Evolutionary conservation across 2,797 vertebrate genomes (phyloP), one percentile per base, ranked within the genome.

Genomic region (Cynopterus sphinx): DNA sequence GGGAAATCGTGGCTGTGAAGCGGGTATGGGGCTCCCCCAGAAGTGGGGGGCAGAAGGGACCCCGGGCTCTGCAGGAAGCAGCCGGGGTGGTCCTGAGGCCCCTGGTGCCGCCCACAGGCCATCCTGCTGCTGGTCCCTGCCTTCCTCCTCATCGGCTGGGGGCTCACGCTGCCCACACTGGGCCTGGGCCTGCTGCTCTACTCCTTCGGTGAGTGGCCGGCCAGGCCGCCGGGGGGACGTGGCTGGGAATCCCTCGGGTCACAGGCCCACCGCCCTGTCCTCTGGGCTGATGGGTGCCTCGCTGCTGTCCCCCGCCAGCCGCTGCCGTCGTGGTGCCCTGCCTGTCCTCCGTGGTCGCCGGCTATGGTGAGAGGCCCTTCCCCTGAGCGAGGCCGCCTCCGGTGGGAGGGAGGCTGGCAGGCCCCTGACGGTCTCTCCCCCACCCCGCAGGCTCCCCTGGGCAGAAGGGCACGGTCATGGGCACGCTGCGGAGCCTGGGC

Each of bases 381-480:
- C 51, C n/a, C 33, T 1, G 11, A 11, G 9, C 1, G 13, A 71
- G 51, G n/a, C 13, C 22, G 1, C 31, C 13, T 24, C 0, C 3
- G 41, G 39, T 7, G 46, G 33, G 55, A 2, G 3, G 43, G n/a
- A n/a, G n/a, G n/a, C 22, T 4, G 0, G 24, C 1, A 1, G 24
- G 73, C 73, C 3, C 24, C 84, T 96, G 65, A 95, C 2, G 0
- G 26, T 41, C 7, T 88, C 31, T 88, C 73, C 16, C 3, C 3
- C 22, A 6, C 9, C 59, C 95, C 75, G 0, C 97, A 99, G 99
- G 99, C 33, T 98, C 99, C 0, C 98, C 98, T 0, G 97, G 97
- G 97, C 99, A 99, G 98, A 99, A 99, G 57, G 99, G 99, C 53
- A 99, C 99, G 0, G 98, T 99, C 65, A 99, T 99, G 99, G 99